Conservation (phyloP, 2,797 vertebrate genomes). For the Helostoma temminkii region DNA sequence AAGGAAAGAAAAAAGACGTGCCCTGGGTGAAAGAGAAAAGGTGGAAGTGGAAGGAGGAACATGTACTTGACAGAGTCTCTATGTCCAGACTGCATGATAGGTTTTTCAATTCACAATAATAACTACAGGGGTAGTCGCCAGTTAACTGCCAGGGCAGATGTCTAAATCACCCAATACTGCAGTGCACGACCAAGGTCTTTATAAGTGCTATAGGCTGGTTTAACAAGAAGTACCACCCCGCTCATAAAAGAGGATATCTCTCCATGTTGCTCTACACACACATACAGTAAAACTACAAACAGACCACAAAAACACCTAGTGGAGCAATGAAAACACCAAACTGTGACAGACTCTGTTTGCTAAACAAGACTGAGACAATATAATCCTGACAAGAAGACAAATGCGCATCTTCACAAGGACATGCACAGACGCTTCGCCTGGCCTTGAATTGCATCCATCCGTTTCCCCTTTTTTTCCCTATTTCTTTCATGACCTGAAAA, state of each 20-base stretch:
- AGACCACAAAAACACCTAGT: slow-evolving; percentile 41
- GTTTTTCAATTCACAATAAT: slow-evolving; percentile 65
- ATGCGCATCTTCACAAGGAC: slow-evolving; percentile 39
- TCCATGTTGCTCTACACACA: slow-evolving; percentile 22
- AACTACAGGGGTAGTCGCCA: slow-evolving; percentile 64
- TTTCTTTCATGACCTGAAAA: not conserved
- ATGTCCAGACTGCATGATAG: slow-evolving; percentile 54
- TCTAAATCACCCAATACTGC: slow-evolving; percentile 58
- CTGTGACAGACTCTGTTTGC: slow-evolving; percentile 54
- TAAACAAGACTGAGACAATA: slow-evolving; percentile 57
- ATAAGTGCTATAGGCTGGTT: slow-evolving; percentile 43
- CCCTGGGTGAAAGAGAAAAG: slow-evolving; percentile 8
- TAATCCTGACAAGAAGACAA: slow-evolving; percentile 41
- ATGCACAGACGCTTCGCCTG: slow-evolving; percentile 9
- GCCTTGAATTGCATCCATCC: slow-evolving; percentile 21
- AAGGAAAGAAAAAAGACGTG: slow-evolving; percentile 14
- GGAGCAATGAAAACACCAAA: slow-evolving; percentile 51
- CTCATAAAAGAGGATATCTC: slow-evolving; percentile 59
- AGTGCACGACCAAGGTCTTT: slow-evolving; percentile 28
- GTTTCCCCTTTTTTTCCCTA: too few relatives aligned
- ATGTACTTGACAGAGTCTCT: slow-evolving; percentile 49
- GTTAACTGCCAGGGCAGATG: slow-evolving; percentile 65
- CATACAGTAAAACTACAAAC: slow-evolving; percentile 36
- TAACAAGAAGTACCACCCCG: slow-evolving; percentile 61
- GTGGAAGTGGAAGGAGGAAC: slow-evolving; percentile 22